Evolutionary conservation across 2,888 invertebrate species (phyloP), one percentile per base, ranked within the genome.

Genomic region (Mythimna ferrago): DNA sequence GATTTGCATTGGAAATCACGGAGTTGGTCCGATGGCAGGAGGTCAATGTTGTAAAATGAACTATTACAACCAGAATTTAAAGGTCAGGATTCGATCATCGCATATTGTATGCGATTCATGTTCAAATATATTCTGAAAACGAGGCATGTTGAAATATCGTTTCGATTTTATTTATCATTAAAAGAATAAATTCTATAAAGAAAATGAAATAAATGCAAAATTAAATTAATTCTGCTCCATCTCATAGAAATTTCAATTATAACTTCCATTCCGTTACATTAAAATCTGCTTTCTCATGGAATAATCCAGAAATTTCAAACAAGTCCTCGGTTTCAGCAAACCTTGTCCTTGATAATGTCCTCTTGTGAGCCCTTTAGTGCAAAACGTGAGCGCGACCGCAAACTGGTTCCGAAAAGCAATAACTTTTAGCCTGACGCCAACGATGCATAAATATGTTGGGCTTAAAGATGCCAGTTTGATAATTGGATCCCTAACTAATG

Each of bases 391-490:
- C 65, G 65, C 76, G 66, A 85, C 84, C 83, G 83, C 77, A 89
- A 89, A 89, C 89, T 76, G 89, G 89, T 89, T 89, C 85, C 82
- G 48, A 83, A 89, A 88, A 86, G 88, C 84, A 75, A 86, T 89
- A 88, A 88, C 85, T 87, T 85, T 78, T 72, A 82, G 71, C 70
- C 81, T 80, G 80, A 86, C 87, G 88, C 89, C 92, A 89, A 82
- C 78, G 88, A 93, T 87, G 87, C 89, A 92, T 91, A 92, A 93
- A 91, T 86, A 88, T 86, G 85, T 83, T 86, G 61, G 60, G 68
- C 73, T 63, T 57, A 73, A 80, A 84, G 83, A 86, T 81, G 86
- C 77, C 78, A 86, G 84, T 62, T 76, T 68, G 87, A 86, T 89
- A 88, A 87, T 87, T 88, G 86, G 87, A 83, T 81, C 69, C 76